Percentiles rank a stretch among this genome's conserved stretches.
These are phyloP conservation scores for Galeopterus variegatus DNA, from an alignment of 2,113 vertebrate genomes.

Conservation along the genomic window DNA sequence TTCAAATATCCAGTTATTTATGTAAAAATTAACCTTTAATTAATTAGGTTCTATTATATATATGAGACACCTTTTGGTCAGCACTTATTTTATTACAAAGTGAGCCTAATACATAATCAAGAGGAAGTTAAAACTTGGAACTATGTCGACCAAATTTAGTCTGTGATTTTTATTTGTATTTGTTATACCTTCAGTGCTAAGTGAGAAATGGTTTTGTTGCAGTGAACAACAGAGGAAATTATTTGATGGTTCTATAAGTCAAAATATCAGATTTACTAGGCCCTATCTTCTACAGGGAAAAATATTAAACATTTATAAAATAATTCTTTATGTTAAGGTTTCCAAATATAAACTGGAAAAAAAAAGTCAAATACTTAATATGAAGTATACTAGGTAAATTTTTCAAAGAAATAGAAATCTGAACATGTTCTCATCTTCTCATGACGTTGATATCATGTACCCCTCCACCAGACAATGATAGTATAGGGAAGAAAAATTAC, in stretches of 20 bases:
- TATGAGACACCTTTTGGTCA: not conserved
- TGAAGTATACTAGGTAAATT: not conserved
- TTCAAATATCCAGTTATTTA: not conserved
- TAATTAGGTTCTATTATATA: not conserved
- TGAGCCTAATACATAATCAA: not conserved
- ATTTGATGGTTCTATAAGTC: not conserved
- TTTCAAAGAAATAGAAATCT: not conserved
- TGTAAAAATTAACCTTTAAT: not conserved
- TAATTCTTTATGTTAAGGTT: not conserved
- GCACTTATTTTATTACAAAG: slow-evolving; percentile 8
- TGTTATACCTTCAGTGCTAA: not conserved
- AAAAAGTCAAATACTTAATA: not conserved
- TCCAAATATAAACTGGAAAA: not conserved
- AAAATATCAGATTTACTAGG: not conserved
- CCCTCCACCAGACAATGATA: not conserved
- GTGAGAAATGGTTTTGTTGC: not conserved
- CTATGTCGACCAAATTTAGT: not conserved
- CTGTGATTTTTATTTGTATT: slow-evolving; percentile 18
- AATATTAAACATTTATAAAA: not conserved
- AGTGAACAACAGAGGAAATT: not conserved
- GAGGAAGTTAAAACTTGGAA: not conserved
- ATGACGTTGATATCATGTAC: not conserved
- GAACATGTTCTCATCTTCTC: not conserved
- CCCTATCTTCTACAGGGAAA: not conserved
- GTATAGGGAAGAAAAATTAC: not conserved